Conservation (phyloP, 1,140 invertebrate species). For the Scaptodrosophila lebanonensis region DNA sequence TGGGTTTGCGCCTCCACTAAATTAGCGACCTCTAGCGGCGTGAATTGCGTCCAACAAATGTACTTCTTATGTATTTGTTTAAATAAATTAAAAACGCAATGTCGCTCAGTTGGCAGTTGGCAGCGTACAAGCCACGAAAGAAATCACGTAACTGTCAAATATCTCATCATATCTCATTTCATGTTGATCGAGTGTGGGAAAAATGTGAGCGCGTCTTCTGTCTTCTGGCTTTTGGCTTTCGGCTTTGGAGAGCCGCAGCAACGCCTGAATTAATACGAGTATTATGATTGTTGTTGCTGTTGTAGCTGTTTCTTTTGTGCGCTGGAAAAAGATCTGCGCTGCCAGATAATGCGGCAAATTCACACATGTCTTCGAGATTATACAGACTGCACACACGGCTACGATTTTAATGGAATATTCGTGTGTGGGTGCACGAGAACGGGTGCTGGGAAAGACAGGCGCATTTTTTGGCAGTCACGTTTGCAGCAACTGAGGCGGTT, state of each 20-base stretch:
- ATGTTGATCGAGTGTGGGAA: conserved; percentile 73
- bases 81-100: background rate
- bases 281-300: conserved; percentile 15
- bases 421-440: conserved; percentile 23
- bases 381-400: conserved; percentile 64
- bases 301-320: conserved; percentile 24
- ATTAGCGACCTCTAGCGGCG: background rate
- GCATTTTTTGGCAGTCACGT: conserved; percentile 44
- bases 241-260: conserved; percentile 24
- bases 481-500: conserved; percentile 33
- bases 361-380: conserved; percentile 71
- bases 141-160: conserved; percentile 75
- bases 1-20: background rate
- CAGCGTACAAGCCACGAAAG: conserved; percentile 35
- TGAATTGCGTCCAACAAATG: background rate
- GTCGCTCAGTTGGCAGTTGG: conserved; percentile 16
- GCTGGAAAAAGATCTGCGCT: conserved; percentile 43
- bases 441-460: too few species aligned
- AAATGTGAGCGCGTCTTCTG: conserved; percentile 8
- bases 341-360: conserved; percentile 57
- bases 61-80: too few species aligned
- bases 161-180: conserved; percentile 72
- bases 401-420: conserved; percentile 34
- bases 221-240: background rate
- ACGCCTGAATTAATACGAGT: conserved; percentile 23